A percentile compares a stretch with the other conserved stretches of the same genome.
phyloP scores from a whole-genome alignment of 2,797 vertebrate species.

The Pelobates cultripes region DNA sequence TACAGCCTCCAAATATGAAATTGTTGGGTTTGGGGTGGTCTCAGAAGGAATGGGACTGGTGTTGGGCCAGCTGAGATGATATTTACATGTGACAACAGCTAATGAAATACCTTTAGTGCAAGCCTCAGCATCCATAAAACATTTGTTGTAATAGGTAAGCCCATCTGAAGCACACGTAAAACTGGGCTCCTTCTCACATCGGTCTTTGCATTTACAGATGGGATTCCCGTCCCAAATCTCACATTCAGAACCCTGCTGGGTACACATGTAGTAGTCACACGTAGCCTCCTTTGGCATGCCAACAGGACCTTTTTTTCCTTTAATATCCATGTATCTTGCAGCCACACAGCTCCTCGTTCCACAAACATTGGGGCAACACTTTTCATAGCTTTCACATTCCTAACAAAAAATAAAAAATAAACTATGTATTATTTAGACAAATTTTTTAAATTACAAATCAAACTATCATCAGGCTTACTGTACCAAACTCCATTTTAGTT shows the following conservation, averaged over 20 bases:
- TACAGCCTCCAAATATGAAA: constrained; percentile 77
- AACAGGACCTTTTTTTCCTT: constrained; percentile 88
- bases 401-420: constrained; percentile 61
- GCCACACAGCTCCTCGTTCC: constrained; percentile 96
- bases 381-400: constrained; percentile 97
- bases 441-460: too few relatives aligned
- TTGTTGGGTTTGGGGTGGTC: constrained; percentile 87
- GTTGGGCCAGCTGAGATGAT: constrained; percentile 92
- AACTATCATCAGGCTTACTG: too few relatives aligned
- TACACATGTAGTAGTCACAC: constrained; percentile 95
- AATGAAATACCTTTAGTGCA: constrained; percentile 89
- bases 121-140: constrained; percentile 98
- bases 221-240: constrained; percentile 98
- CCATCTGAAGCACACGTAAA: constrained; percentile 98
- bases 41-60: constrained; percentile 87
- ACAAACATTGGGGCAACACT: constrained; percentile 96
- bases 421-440: too few relatives aligned
- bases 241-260: constrained; percentile 95
- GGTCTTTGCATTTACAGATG: constrained; percentile 94
- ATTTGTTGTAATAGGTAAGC: constrained; percentile 98
- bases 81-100: constrained; percentile 84
- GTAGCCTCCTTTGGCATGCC: constrained; percentile 93
- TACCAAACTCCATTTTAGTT: too few relatives aligned
- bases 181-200: constrained; percentile 94
- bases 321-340: constrained; percentile 89